Percentiles rank a stretch among this genome's conserved stretches.
Evolutionary conservation across 1,140 invertebrate genomes (phyloP).

Genomic region (Drosophila arawakana): DNA sequence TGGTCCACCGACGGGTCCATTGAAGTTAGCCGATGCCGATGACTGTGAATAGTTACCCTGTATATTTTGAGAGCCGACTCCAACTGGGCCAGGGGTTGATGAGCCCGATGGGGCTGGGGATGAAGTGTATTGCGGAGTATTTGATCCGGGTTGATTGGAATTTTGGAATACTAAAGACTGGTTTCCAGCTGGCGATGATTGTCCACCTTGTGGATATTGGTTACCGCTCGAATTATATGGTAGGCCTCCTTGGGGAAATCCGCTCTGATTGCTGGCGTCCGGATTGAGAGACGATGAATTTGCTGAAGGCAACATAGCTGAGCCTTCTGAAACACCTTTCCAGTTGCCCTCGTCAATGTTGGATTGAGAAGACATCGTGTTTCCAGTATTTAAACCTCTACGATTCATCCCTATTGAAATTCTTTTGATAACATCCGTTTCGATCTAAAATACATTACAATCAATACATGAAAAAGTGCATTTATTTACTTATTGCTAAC

Average conservation of each 20-base stretch:
- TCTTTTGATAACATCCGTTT: conserved; percentile 61
- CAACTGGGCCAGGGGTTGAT: conserved; percentile 88
- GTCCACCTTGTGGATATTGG: conserved; percentile 83
- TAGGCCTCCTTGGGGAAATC: conserved; percentile 74
- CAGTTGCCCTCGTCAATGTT: conserved; percentile 80
- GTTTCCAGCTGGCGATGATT: conserved; percentile 87
- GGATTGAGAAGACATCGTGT: conserved; percentile 81
- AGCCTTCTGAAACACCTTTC: conserved; percentile 74
- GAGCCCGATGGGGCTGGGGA: conserved; percentile 91
- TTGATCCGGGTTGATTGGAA: conserved; percentile 89
- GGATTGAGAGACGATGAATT: conserved; percentile 73
- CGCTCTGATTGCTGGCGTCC: conserved; percentile 74
- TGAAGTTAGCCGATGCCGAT: conserved; percentile 88
- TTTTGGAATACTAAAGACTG: conserved; percentile 89
- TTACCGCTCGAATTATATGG: conserved; percentile 72
- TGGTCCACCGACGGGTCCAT: conserved; percentile 85
- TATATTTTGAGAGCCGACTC: conserved; percentile 86
- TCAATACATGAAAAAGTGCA: conserved; percentile 13
- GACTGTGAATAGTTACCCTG: conserved; percentile 88
- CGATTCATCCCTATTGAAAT: conserved; percentile 79
- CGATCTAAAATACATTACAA: conserved; percentile 46
- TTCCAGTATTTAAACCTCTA: conserved; percentile 78
- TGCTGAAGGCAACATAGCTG: conserved; percentile 67
- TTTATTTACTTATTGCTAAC: background rate
- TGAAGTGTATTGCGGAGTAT: conserved; percentile 90